Evolutionary conservation across 2,113 vertebrate species (phyloP).

Genomic region (Toxotes jaculatrix): DNA sequence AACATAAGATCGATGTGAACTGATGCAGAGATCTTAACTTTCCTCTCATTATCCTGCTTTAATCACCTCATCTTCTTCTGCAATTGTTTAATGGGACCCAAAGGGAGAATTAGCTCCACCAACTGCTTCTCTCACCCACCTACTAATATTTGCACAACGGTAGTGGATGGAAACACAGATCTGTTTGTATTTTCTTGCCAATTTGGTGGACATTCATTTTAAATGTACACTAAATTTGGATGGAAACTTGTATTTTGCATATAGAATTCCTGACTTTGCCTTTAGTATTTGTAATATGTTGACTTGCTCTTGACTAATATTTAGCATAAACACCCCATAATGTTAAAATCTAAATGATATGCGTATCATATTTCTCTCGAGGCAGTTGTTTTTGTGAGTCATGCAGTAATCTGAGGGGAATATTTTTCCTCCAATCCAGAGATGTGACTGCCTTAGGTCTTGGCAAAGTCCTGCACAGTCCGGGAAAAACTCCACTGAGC

Average conservation of each 20-base stretch:
- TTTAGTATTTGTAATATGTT: constrained; percentile 19
- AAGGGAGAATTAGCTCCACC: too few species aligned
- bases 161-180: too few species aligned
- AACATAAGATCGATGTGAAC: too few species aligned
- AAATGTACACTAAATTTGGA: too few species aligned
- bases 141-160: too few species aligned
- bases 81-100: too few species aligned
- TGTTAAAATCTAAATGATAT: constrained; percentile 68
- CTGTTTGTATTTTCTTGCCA: too few species aligned
- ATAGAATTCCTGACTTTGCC: constrained; percentile 4
- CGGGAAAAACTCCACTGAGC: constrained; percentile 68
- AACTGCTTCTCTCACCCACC: too few species aligned
- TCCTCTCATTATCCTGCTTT: too few species aligned
- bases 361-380: constrained; percentile 59
- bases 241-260: constrained; percentile 16
- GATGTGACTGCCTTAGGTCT: constrained; percentile 78
- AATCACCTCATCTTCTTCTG: too few species aligned
- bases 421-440: constrained; percentile 69
- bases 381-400: constrained; percentile 79
- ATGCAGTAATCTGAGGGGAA: constrained; percentile 70
- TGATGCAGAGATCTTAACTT: too few species aligned
- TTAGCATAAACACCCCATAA: constrained; percentile 38
- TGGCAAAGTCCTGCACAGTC: constrained; percentile 70
- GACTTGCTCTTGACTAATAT: constrained; percentile 32
- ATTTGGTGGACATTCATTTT: too few species aligned